These are phyloP conservation scores for Anser cygnoides DNA, from an alignment of 2,113 vertebrate species.

Conservation along the genomic window DNA sequence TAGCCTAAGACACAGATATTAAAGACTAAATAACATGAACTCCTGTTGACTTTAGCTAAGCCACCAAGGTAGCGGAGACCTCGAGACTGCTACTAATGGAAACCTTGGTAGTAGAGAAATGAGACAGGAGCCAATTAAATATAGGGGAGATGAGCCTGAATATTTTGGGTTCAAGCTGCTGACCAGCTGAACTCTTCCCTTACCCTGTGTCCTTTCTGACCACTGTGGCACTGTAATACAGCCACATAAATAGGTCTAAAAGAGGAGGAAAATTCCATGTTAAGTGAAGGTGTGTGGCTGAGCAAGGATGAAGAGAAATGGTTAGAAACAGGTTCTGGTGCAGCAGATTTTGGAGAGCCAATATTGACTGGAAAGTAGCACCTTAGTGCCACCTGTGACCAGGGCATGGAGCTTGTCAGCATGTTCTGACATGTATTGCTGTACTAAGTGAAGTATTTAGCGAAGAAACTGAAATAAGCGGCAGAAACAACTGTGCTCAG, in stretches of 20 bases:
- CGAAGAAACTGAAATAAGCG: background rate
- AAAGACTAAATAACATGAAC: background rate
- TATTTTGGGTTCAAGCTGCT: background rate
- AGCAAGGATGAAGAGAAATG: background rate
- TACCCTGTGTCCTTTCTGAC: background rate
- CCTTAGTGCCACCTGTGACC: background rate
- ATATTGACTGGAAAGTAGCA: background rate
- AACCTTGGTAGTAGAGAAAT: background rate
- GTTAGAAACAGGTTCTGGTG: background rate
- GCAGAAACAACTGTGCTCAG: background rate
- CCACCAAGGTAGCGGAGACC: background rate
- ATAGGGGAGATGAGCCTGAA: background rate
- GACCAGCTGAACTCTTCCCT: background rate
- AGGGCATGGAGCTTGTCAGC: background rate
- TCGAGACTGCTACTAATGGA: background rate
- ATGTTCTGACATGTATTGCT: background rate
- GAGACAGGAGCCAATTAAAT: background rate
- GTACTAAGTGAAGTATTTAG: background rate
- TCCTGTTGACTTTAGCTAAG: background rate
- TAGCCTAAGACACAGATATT: background rate
- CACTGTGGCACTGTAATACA: accelerated
- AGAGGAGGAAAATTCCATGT: background rate
- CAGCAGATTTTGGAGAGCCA: background rate
- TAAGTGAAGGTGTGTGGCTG: background rate
- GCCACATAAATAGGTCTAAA: background rate